Evolutionary conservation across 1,140 invertebrate genomes (phyloP).

Genomic region (Trissolcus basalis): DNA sequence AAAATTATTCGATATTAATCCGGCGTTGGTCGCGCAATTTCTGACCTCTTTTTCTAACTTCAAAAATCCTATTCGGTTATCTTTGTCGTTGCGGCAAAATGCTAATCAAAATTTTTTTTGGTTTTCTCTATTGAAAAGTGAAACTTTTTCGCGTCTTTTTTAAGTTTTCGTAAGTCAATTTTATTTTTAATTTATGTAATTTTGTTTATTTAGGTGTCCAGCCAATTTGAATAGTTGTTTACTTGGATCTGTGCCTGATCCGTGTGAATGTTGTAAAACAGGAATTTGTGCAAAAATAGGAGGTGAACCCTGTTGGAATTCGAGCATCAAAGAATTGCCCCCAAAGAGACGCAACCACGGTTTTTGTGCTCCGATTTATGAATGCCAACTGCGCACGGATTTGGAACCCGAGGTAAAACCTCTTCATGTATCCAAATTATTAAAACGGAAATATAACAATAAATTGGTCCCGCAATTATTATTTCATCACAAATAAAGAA

Average conservation of each 20-base stretch:
- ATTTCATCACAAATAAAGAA: no score
- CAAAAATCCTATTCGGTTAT: no score
- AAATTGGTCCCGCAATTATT: no score
- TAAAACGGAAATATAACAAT: no score
- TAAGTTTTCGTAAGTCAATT: background rate
- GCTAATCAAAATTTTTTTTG: no score
- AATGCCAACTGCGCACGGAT: constrained; percentile 66
- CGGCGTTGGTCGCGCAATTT: no score
- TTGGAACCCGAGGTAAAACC: constrained; percentile 66
- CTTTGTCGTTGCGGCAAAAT: background rate
- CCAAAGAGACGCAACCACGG: constrained; percentile 63
- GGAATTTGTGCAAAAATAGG: constrained; percentile 77
- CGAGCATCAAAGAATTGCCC: constrained; percentile 61
- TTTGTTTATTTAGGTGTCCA: constrained; percentile 59
- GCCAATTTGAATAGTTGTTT: constrained; percentile 68
- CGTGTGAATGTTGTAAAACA: constrained; percentile 77
- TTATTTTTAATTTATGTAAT: constrained; percentile 10
- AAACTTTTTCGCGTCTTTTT: no score
- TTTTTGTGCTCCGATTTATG: constrained; percentile 67
- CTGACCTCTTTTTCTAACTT: no score
- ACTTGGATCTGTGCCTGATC: constrained; percentile 75
- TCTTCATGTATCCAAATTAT: no score
- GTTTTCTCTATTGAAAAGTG: no score
- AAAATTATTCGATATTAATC: no score
- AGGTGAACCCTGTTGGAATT: constrained; percentile 78